Evolutionary conservation across 1,140 invertebrate species (phyloP), one percentile per base, ranked within the genome.

Genomic region (Saccostrea cuccullata): DNA sequence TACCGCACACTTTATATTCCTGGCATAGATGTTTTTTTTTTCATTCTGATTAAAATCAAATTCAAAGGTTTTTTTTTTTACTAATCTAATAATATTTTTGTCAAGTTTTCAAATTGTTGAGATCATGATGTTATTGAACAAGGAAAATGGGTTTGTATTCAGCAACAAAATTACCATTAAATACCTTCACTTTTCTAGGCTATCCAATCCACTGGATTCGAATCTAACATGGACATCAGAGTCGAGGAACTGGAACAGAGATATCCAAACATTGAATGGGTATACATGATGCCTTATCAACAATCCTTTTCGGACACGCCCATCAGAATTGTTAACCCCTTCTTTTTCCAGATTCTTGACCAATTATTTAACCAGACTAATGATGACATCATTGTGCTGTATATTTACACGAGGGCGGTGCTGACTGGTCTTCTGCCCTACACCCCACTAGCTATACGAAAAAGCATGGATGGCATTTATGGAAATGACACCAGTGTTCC

Each of bases 291-390:
- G 23, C 82, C 82, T 11, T 47, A 47, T 56, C 47, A 84, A 20
- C 82, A 84, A 20, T 55, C 36, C 6, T 56, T 84, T 55, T 23
- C 40, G 3, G 82, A 20, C 36, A 55, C 82, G 47, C 82, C 82
- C 55, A 55, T 56, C 1, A 23, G 40, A 84, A n/a, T 55, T n/a
- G 47, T 84, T 12, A 47, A 23, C 9, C 82, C 82, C 11, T n/a
- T 15, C 55, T 84, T 30, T 40, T 84, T 84, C 47, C 82, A 84
- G 82, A 55, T 11, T 55, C 82, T 84, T n/a, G 55, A 84, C 82
- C 47, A 84, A 23, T 56, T 84, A 26, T 55, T 84, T 23, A 84
- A 84, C 11, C 17, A 12, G 2, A 84, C 82, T 55, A 84, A 84
- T 13, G 82, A 84, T 17, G 82, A 56, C n/a, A 2, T 84, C n/a